Base-by-base conservation (phyloP, 2,113 vertebrate species). In the Proteles cristata region DNA sequence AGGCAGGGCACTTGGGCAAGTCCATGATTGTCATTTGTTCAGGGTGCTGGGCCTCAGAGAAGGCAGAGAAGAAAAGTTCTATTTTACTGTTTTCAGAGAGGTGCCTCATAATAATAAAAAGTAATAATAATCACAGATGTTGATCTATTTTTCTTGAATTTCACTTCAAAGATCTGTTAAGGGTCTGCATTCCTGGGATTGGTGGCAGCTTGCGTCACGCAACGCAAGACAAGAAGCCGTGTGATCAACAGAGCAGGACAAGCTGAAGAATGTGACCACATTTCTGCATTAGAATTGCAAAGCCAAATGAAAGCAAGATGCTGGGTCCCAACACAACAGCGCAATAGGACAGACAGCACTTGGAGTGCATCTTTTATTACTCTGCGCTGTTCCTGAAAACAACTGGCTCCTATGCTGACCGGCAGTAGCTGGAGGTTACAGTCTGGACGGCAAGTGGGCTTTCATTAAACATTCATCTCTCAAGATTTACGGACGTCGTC, bases 341-440 rank as follows among this genome's bases (percentile, higher is more conserved):
- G 10, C 61, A 19, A 89, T 33, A 28, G 88, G 73, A 82, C 92
- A 94, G 85, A 84, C 25, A 83, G 88, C 58, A 10, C 88, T 94
- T 77, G 31, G 69, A 86, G 91, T 91, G 68, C 31, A 8, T 33
- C 31, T 45, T 82, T 91, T 68, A 81, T 50, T 76, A 95, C 82
- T 39, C 33, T 26, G 5, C 33, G 82, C 69, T 23, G 31, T 80
- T 95, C 65, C 83, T 86, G 84, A 73, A 85, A 96, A 86, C 28
- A 58, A 50, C 79, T 79, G 81, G 93, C 95, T 88, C 94, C 97
- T 3, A 28, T 28, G 92, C 61, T 96, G 86, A 35, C 5, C 69
- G 76, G 66, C 2, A 26, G 63, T 97, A 10, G 97, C 98, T 94
- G 96, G 98, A 74, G 85, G 93, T 97, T 55, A 93, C 86, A 69